These are phyloP conservation scores for Platyscapa corneri DNA, from an alignment of 1,140 invertebrate species.

Conservation along the genomic window DNA sequence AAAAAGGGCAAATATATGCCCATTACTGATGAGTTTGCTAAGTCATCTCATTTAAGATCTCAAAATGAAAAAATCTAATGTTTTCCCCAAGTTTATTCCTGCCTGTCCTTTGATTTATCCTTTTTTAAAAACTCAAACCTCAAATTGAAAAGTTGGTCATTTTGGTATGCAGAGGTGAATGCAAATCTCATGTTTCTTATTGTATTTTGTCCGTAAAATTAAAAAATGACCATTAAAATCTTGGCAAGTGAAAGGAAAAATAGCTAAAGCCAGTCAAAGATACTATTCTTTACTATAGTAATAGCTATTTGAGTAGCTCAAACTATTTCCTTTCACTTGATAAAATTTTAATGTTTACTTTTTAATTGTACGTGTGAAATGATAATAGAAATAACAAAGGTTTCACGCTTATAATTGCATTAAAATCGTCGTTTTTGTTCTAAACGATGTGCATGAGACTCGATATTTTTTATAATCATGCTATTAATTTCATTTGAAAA, in stretches of 20 bases:
- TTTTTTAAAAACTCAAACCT: not conserved
- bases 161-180: not conserved
- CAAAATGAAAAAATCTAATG: no score
- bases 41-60: no score
- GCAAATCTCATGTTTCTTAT: not conserved
- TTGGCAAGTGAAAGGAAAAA: conserved; percentile 18
- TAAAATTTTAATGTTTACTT: not conserved
- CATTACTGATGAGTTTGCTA: no score
- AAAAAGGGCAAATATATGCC: no score
- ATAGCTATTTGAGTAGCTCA: conserved; percentile 14
- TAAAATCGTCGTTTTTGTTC: not conserved
- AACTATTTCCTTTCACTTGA: conserved; percentile 25
- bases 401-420: not conserved
- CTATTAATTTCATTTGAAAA: no score
- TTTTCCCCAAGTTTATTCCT: not conserved
- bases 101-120: not conserved
- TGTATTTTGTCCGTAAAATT: conserved; percentile 10
- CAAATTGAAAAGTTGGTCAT: not conserved
- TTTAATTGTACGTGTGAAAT: not conserved
- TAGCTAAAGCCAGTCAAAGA: conserved; percentile 8
- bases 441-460: no score
- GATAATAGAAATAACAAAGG: not conserved
- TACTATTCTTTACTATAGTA: conserved; percentile 24
- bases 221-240: conserved; percentile 25
- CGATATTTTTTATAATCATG: no score